Base-by-base conservation (phyloP, 2,888 invertebrate species). In the Rhimphoctona megacephalus region DNA sequence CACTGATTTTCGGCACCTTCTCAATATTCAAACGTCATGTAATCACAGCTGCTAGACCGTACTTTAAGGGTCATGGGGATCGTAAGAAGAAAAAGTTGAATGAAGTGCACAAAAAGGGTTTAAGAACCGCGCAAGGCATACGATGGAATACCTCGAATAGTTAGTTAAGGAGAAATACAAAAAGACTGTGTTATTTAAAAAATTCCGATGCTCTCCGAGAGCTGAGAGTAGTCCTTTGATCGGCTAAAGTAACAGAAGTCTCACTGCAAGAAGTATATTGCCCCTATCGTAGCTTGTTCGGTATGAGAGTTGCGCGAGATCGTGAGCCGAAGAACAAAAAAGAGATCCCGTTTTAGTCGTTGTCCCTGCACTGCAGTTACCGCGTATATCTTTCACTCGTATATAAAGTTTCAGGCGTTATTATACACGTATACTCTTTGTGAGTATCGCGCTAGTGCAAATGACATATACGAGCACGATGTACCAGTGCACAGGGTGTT, bases 331-430 rank as follows among this genome's bases (percentile, higher is more conserved):
- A 52, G 52, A 85, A 80, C 74, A 85, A 54, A 64, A 76, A 77
- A 66, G 33, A 78, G 36, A 85, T 85, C 82, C 85, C 82, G 85
- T 85, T 85, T 85, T 79, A 82, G 85, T 82, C 73, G 84, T 81
- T 72, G 70, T 52, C 81, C 36, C 73, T 79, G 78, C 78, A 74
- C 67, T 82, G 78, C 82, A 74, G 69, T 81, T 22, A 74, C 49
- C 30, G 46, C 66, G 49, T 82, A 85, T 61, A 79, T 49, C 66
- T 61, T 73, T 73, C 64, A 67, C 74, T 84, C 67, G 69, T 70
- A 52, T 78, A 85, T 77, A 81, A 85, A 85, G 70, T 70, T 81
- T 81, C 66, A 52, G 46, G 81, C 66, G 76, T 72, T 84, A 79
- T 84, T 80, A 69, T 84, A 80, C 61, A 74, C 67, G 52, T 73